Base-by-base conservation (phyloP, 2,797 vertebrate species). In the Syndactyla subalaris region DNA sequence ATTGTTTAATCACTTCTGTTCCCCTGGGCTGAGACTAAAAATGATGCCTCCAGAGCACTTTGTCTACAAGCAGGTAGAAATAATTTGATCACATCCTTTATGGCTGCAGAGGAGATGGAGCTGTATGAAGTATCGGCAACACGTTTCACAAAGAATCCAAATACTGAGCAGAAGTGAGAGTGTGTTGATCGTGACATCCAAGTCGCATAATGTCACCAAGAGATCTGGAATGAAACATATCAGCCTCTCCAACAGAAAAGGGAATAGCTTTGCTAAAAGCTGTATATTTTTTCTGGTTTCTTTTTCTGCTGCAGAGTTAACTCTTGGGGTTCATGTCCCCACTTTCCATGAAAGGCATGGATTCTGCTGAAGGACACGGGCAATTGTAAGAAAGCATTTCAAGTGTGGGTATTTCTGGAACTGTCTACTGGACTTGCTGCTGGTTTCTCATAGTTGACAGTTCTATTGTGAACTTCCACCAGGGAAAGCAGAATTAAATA, bases 1-100 rank as follows among this genome's bases (percentile, higher is more conserved):
- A 88, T 93, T 95, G 93, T 96, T 97, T 96, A 96, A 96, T 96
- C 83, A 77, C 65, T 94, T 92, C 92, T 91, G 89, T 93, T 96
- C 93, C 93, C 93, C 77, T 85, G 80, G 74, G 94, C 80, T 80
- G 61, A 91, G 74, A 74, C 90, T 95, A 92, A 93, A 95, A 97
- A 93, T 62, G 61, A 94, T 93, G 57, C 57, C 39, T 82, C 68
- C 68, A 63, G 57, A 96, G 88, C 77, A 89, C 84, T 94, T 94
- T 85, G 54, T 92, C 83, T 95, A 92, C 71, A 75, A 76, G 85
- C 83, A 93, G 92, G 93, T 94, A 95, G 85, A 95, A 96, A 87
- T 85, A 94, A 96, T 92, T 89, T 87, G 88, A 84, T 95, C 88
- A 62, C 49, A 77, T 77, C 74, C 83, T 86, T 92, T 85, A 63